These are phyloP conservation scores for Synergus laeviventris DNA, from an alignment of 2,888 invertebrate genomes.

Conservation along the genomic window DNA sequence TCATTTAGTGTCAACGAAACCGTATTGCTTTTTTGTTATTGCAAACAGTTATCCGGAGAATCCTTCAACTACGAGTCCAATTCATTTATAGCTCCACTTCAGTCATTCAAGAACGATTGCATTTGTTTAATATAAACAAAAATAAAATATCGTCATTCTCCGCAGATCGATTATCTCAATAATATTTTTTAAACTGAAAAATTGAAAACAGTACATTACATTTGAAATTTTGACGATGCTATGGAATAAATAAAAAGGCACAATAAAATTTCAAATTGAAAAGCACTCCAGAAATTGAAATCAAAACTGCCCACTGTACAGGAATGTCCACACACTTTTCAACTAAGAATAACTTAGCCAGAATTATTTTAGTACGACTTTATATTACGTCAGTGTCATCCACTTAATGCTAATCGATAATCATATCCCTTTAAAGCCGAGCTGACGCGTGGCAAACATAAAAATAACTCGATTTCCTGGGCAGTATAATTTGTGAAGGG, in stretches of 20 bases:
- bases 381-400: slow-evolving; percentile 21
- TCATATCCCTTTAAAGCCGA: slow-evolving; percentile 20
- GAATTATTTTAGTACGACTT: slow-evolving; percentile 1
- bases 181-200: too few relatives aligned
- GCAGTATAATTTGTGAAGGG: slow-evolving; percentile 13
- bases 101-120: neutral
- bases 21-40: neutral
- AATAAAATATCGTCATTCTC: neutral
- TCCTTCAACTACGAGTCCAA: too few relatives aligned
- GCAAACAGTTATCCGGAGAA: neutral
- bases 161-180: too few relatives aligned
- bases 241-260: neutral
- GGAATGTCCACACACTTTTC: neutral
- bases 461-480: neutral
- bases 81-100: too few relatives aligned
- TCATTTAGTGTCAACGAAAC: neutral
- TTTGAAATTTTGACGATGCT: too few relatives aligned
- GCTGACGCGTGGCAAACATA: slow-evolving; percentile 9
- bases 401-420: slow-evolving; percentile 23
- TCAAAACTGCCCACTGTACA: neutral
- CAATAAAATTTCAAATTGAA: neutral
- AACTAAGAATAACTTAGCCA: neutral
- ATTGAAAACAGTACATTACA: too few relatives aligned
- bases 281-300: neutral
- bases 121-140: neutral